Evolutionary conservation across 2,797 vertebrate genomes (phyloP).

Genomic region (Sebastes hubbsi): DNA sequence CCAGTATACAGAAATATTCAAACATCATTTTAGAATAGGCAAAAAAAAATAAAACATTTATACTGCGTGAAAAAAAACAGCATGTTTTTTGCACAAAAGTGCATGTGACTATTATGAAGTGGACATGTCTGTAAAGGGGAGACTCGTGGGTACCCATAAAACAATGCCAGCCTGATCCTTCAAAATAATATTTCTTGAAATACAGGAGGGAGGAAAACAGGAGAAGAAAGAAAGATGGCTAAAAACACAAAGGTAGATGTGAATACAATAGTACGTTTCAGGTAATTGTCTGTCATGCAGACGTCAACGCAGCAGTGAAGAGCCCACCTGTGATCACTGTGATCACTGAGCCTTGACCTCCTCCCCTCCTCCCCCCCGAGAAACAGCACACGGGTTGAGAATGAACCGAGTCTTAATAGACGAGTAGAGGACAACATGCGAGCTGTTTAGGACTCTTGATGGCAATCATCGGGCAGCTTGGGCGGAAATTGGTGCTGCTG

Average conservation of each 20-base stretch:
- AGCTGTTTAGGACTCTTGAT: slow-evolving; percentile 21
- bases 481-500: slow-evolving; percentile 3
- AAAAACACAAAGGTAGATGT: neutral
- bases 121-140: too few relatives aligned
- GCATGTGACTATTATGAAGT: too few relatives aligned
- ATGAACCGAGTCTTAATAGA: neutral
- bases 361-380: neutral
- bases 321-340: neutral
- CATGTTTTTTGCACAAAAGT: too few relatives aligned
- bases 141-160: too few relatives aligned
- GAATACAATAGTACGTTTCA: neutral
- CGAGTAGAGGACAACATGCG: neutral
- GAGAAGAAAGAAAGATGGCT: too few relatives aligned
- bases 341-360: neutral
- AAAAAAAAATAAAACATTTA: too few relatives aligned
- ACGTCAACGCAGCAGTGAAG: neutral
- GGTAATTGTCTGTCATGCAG: neutral
- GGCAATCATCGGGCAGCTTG: slow-evolving; percentile 25
- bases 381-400: neutral
- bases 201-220: neutral
- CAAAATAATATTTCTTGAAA: neutral
- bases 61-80: too few relatives aligned
- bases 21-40: too few relatives aligned
- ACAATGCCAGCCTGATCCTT: neutral
- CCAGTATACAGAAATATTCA: rapidly evolving